phyloP scores from a whole-genome alignment of 2,888 invertebrate species.

The Megastigmus dorsalis region DNA sequence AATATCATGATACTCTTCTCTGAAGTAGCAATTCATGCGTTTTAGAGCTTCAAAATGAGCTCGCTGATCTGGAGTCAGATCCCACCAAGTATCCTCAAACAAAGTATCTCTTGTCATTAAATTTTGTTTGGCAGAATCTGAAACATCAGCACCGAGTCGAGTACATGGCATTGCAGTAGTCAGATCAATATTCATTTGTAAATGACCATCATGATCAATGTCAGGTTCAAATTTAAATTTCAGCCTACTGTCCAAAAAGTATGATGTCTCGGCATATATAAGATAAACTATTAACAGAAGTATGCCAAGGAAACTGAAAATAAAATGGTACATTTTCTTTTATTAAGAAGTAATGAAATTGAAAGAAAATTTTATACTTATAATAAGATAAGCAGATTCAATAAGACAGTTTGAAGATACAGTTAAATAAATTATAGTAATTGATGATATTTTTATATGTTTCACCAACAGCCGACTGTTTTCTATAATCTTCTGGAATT shows the following conservation, averaged over 20 bases:
- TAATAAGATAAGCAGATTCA: too few species aligned
- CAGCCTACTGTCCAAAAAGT: conserved; percentile 89
- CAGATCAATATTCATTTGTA: conserved; percentile 95
- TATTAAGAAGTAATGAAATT: too few species aligned
- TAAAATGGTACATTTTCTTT: too few species aligned
- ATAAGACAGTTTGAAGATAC: too few species aligned
- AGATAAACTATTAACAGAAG: conserved; percentile 86
- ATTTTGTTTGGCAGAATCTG: conserved; percentile 94
- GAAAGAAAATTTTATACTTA: too few species aligned
- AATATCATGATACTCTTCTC: conserved; percentile 94
- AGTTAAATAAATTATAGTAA: too few species aligned
- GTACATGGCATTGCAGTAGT: conserved; percentile 96
- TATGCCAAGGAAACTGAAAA: conserved; percentile 84
- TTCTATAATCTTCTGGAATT: conserved; percentile 91
- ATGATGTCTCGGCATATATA: conserved; percentile 88
- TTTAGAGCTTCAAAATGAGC: conserved; percentile 88
- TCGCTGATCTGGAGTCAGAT: conserved; percentile 84
- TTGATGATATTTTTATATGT: conserved; percentile 78
- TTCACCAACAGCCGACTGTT: conserved; percentile 92
- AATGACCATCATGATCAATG: conserved; percentile 89
- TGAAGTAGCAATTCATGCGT: conserved; percentile 87
- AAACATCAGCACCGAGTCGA: conserved; percentile 91
- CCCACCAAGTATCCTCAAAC: conserved; percentile 91
- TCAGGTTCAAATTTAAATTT: conserved; percentile 93
- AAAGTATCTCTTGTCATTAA: conserved; percentile 88